Evolutionary conservation across 2,113 vertebrate genomes (phyloP).

Genomic region (Neofelis nebulosa): DNA sequence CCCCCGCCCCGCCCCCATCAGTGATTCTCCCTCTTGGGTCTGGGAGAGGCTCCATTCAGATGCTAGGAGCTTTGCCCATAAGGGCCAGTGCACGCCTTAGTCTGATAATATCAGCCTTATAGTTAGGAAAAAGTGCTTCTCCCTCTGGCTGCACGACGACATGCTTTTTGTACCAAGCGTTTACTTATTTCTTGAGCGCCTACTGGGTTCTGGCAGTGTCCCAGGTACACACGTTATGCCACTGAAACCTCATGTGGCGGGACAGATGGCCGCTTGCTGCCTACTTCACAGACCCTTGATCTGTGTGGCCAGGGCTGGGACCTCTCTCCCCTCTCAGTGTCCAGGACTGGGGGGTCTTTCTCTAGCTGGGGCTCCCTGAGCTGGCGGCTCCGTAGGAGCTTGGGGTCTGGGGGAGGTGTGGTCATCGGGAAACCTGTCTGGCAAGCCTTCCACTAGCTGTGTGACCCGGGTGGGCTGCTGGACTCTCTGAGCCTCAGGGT

Average conservation of each 20-base stretch:
- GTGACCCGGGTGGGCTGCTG: accelerated
- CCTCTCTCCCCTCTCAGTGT: no score
- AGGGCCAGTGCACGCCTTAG: accelerated
- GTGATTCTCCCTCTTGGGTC: neutral
- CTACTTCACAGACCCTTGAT: neutral
- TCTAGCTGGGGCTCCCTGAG: neutral
- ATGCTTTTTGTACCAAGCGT: neutral
- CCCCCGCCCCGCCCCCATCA: accelerated
- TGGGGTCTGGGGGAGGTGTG: neutral
- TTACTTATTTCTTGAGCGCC: neutral
- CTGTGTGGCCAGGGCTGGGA: neutral
- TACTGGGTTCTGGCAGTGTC: accelerated
- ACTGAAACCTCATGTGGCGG: accelerated
- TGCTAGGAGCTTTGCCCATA: neutral
- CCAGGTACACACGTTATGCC: accelerated
- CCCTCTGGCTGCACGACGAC: neutral
- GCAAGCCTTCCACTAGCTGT: neutral
- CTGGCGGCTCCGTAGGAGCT: neutral
- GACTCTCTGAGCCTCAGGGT: neutral
- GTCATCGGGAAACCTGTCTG: neutral
- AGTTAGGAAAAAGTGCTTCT: no score
- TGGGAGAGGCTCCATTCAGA: neutral
- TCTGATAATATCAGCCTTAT: neutral
- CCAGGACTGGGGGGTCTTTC: neutral
- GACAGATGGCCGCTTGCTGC: no score